These are phyloP conservation scores for Orycteropus afer DNA, from an alignment of 2,113 vertebrate species.

Conservation along the genomic window DNA sequence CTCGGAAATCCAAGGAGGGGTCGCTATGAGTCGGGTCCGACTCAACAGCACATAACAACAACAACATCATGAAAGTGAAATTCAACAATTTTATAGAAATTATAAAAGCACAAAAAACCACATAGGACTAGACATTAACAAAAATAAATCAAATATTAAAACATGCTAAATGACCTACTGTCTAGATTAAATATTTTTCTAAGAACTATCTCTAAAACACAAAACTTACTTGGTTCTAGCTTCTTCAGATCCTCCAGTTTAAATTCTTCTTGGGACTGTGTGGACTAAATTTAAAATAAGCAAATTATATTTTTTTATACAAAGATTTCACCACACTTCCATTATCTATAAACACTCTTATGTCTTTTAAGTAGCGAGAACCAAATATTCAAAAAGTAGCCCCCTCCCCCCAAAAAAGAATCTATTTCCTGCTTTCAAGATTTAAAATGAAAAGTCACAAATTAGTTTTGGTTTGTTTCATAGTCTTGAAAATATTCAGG, in stretches of 20 bases:
- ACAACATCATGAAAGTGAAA: neutral
- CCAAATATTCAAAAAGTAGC: slow-evolving; percentile 25
- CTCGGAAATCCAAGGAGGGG: too few relatives aligned
- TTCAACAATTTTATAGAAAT: neutral
- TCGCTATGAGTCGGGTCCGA: too few relatives aligned
- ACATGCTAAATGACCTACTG: neutral
- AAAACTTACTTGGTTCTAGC: slow-evolving; percentile 95
- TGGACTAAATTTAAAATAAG: slow-evolving; percentile 87
- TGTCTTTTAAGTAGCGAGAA: slow-evolving; percentile 22
- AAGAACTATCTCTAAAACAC: neutral
- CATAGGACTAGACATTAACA: neutral
- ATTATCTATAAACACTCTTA: neutral
- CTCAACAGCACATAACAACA: too few relatives aligned
- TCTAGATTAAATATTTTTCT: neutral
- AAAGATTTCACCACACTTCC: neutral
- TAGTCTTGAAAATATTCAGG: slow-evolving; percentile 9
- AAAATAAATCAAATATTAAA: neutral
- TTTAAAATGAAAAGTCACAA: slow-evolving; percentile 59
- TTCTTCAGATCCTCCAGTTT: slow-evolving; percentile 98
- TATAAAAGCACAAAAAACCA: neutral
- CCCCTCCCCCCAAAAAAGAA: slow-evolving; percentile 42
- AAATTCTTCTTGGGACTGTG: slow-evolving; percentile 95
- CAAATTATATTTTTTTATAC: slow-evolving; percentile 54
- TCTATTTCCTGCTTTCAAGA: slow-evolving; percentile 36
- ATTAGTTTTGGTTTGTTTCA: neutral